Conservation (phyloP, 2,113 vertebrate species). For the Paraplagusia blochii region DNA sequence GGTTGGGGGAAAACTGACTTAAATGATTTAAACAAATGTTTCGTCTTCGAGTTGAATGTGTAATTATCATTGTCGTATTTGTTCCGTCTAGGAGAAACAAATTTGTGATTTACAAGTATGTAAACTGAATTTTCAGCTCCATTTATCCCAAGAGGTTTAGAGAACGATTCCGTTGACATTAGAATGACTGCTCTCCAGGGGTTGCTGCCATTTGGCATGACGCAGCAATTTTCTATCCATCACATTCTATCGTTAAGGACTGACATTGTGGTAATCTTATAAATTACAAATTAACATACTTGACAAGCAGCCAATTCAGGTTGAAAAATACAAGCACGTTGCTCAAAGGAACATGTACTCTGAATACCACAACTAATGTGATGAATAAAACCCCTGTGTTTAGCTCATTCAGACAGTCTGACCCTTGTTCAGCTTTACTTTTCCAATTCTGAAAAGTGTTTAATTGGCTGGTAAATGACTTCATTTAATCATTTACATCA, state of each 20-base stretch:
- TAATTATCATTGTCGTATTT: too few relatives aligned
- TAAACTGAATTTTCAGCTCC: constrained; percentile 3
- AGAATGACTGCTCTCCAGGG: constrained; percentile 20
- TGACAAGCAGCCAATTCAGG: constrained; percentile 22
- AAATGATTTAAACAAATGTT: too few relatives aligned
- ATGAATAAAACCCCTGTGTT: constrained; percentile 8
- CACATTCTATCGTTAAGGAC: constrained; percentile 36
- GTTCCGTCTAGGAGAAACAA: too few relatives aligned
- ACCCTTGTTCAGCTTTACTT: constrained; percentile 31
- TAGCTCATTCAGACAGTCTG: neutral
- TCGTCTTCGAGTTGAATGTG: too few relatives aligned
- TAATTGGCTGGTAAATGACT: constrained; percentile 26
- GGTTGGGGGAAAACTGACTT: too few relatives aligned
- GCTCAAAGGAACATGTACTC: neutral
- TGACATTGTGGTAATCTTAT: constrained; percentile 40
- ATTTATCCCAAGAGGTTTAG: constrained; percentile 12
- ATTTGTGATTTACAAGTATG: too few relatives aligned
- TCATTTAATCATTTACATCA: constrained; percentile 24
- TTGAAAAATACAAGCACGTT: constrained; percentile 4
- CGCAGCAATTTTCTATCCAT: constrained; percentile 22
- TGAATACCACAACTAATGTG: constrained; percentile 4
- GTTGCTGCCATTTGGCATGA: constrained; percentile 45
- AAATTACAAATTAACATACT: constrained; percentile 38
- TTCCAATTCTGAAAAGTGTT: constrained; percentile 9
- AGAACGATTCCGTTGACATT: constrained; percentile 15